Evolutionary conservation across 1,140 invertebrate genomes (phyloP).

Genomic region (Leptopilina clavipes): DNA sequence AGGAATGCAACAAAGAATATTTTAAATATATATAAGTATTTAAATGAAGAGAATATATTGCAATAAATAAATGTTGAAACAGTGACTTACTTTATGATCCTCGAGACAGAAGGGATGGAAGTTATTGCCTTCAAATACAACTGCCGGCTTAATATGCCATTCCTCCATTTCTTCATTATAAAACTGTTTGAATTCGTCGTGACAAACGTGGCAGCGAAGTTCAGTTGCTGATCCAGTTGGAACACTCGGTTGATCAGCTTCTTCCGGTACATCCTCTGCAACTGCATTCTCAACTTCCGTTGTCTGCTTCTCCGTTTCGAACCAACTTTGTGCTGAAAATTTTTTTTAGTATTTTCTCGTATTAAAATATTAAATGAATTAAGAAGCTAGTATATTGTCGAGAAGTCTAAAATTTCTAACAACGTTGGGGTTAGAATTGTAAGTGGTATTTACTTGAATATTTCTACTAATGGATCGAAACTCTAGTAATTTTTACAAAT

Average conservation of each 20-base stretch:
- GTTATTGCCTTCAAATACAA: slow-evolving; percentile 84
- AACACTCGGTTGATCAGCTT: slow-evolving; percentile 78
- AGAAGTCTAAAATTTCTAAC: too few species aligned
- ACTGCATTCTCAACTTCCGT: slow-evolving; percentile 72
- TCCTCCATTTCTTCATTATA: slow-evolving; percentile 97
- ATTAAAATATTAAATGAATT: too few species aligned
- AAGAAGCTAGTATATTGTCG: too few species aligned
- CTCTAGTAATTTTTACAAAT: too few species aligned
- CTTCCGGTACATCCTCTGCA: slow-evolving; percentile 73
- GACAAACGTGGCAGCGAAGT: slow-evolving; percentile 88
- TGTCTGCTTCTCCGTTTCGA: slow-evolving; percentile 83
- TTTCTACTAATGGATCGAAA: too few species aligned
- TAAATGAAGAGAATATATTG: slow-evolving; percentile 38
- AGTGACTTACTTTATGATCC: slow-evolving; percentile 84
- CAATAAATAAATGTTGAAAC: slow-evolving; percentile 34
- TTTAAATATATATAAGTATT: slow-evolving; percentile 35
- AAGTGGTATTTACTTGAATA: too few species aligned
- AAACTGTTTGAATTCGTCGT: slow-evolving; percentile 93
- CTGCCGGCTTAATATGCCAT: slow-evolving; percentile 92
- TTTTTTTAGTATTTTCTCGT: too few species aligned
- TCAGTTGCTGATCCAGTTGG: slow-evolving; percentile 79
- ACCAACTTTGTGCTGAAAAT: slow-evolving; percentile 89
- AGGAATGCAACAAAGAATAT: slow-evolving; percentile 62
- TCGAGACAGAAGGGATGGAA: slow-evolving; percentile 95
- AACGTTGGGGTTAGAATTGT: too few species aligned